Base-by-base conservation (phyloP, 2,888 invertebrate species). In the Homarus gammarus region DNA sequence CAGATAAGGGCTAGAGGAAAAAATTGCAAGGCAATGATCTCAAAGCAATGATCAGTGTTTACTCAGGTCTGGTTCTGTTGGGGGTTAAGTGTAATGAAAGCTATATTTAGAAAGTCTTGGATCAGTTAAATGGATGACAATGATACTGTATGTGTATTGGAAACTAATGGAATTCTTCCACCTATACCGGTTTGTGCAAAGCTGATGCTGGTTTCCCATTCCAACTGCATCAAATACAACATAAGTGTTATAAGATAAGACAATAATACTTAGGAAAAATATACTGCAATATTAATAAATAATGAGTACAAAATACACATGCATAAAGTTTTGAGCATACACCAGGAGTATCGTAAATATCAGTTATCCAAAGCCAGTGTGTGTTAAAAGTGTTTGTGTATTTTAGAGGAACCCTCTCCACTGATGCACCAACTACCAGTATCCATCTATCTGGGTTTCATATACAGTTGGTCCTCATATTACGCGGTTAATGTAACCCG, bases 251-350 rank as follows among this genome's bases (percentile, higher is more conserved):
- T 44, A 44, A 8, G 44, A 64, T 27, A 64, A 8, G 12, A 64
- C 6, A 64, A 64, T 27, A 64, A 64, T 64, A 27, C 15, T 27
- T 27, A 64, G 27, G 27, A 64, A 64, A 64, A 64, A 64, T 64
- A 64, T 64, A 64, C 64, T 27, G 64, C 64, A 27, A 1, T 27
- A 64, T 64, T 64, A 64, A 64, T 64, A 64, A 64, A 64, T 64
- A 64, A 64, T 44, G 44, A 44, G 64, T 27, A 8, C 5, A 64
- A n/a, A 64, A 56, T 56, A 56, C 56, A 56, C 56, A 56, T 56
- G 64, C 3, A 22, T 64, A 2, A 64, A 8, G 56, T 8, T 64
- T 64, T 64, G 64, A 64, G 64, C 64, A 27, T 64, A 64, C 64
- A 64, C 64, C 64, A 64, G 27, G 31, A 64, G 3, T 64, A 64